A percentile compares a stretch with the other conserved stretches of the same genome.
These are phyloP conservation scores for Oncorhynchus clarkii DNA, from an alignment of 2,113 vertebrate species.

Conservation along the genomic window DNA sequence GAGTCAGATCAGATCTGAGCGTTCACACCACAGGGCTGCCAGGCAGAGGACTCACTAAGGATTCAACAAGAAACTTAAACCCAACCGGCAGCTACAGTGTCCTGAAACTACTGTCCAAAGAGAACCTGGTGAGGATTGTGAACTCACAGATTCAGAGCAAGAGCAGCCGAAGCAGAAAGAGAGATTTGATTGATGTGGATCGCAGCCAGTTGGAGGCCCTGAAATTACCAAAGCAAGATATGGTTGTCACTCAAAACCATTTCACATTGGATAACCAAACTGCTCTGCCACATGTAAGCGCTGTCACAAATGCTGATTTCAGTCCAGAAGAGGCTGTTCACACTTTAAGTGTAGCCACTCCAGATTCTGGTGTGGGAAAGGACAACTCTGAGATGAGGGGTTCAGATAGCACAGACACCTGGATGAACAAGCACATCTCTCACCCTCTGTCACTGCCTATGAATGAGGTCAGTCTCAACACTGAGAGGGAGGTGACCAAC, in stretches of 20 bases:
- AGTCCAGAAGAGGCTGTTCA: constrained; percentile 44
- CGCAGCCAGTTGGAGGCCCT: constrained; percentile 60
- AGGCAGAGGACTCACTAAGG: constrained; percentile 49
- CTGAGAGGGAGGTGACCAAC: constrained; percentile 45
- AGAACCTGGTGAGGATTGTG: constrained; percentile 73
- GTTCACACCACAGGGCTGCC: constrained; percentile 58
- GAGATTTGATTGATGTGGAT: constrained; percentile 75
- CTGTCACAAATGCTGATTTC: constrained; percentile 52
- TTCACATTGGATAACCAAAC: constrained; percentile 65
- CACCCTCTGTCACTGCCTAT: constrained; percentile 57
- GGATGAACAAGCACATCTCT: constrained; percentile 59
- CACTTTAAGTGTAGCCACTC: constrained; percentile 39
- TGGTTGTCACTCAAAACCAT: constrained; percentile 58
- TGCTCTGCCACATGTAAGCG: constrained; percentile 55
- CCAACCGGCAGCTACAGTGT: constrained; percentile 69
- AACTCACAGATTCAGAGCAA: constrained; percentile 74
- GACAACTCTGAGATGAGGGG: constrained; percentile 35
- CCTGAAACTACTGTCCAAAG: constrained; percentile 72
- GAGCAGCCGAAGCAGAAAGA: constrained; percentile 72
- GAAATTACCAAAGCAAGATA: constrained; percentile 64
- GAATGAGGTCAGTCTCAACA: constrained; percentile 56
- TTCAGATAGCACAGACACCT: constrained; percentile 33
- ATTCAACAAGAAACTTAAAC: constrained; percentile 66
- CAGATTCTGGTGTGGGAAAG: constrained; percentile 47
- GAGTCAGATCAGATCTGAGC: constrained; percentile 50